Percentiles rank a stretch among this genome's conserved stretches.
Conservation (phyloP, 2,797 vertebrate species). For the Meda fulgida region DNA sequence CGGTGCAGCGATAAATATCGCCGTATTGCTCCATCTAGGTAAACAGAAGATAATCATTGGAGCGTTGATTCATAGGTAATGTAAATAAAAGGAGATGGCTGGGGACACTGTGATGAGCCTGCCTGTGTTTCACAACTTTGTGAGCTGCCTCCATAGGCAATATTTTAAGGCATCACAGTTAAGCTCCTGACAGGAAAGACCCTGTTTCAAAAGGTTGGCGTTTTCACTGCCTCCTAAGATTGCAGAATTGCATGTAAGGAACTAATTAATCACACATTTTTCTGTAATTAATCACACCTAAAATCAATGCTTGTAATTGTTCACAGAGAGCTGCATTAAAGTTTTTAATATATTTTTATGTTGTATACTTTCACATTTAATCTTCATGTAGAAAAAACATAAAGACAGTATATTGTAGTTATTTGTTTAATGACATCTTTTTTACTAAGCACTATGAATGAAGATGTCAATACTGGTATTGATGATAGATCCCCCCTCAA, state of each 20-base stretch:
- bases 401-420: too few species aligned
- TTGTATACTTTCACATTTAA: too few species aligned
- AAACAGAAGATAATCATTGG: conserved; percentile 95
- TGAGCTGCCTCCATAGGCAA: background rate
- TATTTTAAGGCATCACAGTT: background rate
- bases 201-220: background rate
- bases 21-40: conserved; percentile 90
- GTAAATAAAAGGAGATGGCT: conserved; percentile 86
- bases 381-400: too few species aligned
- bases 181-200: background rate
- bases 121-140: conserved; percentile 52
- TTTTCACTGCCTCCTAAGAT: background rate
- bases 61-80: conserved; percentile 87
- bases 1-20: conserved; percentile 95
- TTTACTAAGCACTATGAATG: too few species aligned
- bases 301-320: too few species aligned
- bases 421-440: too few species aligned
- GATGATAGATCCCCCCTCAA: too few species aligned
- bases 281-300: too few species aligned
- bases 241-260: background rate
- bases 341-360: too few species aligned
- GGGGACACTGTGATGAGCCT: conserved; percentile 71
- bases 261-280: too few species aligned
- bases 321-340: too few species aligned
- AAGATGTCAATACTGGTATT: too few species aligned